Evolutionary conservation across 2,888 invertebrate genomes (phyloP), one percentile per base, ranked within the genome.

Genomic region (Synanthedon andrenaeformis): DNA sequence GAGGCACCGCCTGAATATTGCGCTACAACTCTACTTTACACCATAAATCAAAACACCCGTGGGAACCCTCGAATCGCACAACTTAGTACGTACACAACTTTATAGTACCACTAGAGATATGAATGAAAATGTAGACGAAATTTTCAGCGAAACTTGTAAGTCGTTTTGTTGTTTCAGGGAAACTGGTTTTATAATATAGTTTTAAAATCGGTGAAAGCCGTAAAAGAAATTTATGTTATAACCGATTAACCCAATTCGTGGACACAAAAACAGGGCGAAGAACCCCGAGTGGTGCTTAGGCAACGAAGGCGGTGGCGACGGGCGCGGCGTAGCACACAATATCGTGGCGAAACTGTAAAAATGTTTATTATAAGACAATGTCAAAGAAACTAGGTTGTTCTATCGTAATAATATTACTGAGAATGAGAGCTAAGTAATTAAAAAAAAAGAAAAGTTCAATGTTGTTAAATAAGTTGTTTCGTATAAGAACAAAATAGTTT

Each of bases 171-270:
- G 66, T 79, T 77, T 69, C 69, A 70, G 74, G 69, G 75, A 75
- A 74, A 78, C 75, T 79, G 75, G 79, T 77, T 82, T 82, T 82
- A 74, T 70, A 71, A 74, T 79, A 75, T 72, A 1, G 35, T 35
- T 35, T n/a, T n/a, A n/a, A 10, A 35, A 35, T 10, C 35, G 28
- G 28, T 28, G 28, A 28, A 28, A 28, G 74, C 76, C 79, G 85
- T 74, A 81, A 81, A 76, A 85, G 82, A 83, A 86, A 87, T 84
- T 86, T 84, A 85, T 84, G 86, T 83, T 83, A 82, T 84, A 84
- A 79, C 78, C 87, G 83, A 88, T 87, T 86, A 88, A 87, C 87
- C 87, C 84, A 87, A 87, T 87, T 87, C 83, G 83, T 80, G 80
- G 82, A 79, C 77, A 79, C 81, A 81, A 83, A 84, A 86, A 85